Conservation (phyloP, 2,113 vertebrate species). For the Eclectus roratus region DNA sequence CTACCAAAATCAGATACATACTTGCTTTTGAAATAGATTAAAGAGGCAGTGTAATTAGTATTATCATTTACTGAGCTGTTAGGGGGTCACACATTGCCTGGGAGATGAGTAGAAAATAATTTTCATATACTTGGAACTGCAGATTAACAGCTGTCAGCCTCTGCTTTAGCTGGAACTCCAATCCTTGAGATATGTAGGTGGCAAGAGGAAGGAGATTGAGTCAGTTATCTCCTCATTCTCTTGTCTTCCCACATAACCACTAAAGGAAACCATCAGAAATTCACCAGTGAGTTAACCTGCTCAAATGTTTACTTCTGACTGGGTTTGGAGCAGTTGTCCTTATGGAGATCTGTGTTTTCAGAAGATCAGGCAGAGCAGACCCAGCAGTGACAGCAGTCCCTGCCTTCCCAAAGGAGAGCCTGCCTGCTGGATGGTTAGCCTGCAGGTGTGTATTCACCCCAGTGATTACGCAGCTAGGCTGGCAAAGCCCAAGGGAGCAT, state of each 20-base stretch:
- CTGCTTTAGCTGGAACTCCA: background rate
- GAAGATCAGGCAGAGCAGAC: background rate
- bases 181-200: background rate
- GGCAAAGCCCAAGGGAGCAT: background rate
- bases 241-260: background rate
- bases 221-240: background rate
- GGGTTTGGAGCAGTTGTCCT: background rate
- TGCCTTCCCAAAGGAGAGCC: background rate
- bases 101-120: background rate
- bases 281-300: background rate
- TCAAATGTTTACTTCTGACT: background rate
- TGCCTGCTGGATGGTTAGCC: background rate
- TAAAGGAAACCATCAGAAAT: background rate
- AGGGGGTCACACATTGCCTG: background rate
- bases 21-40: background rate
- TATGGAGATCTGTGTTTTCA: background rate
- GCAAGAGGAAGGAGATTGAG: background rate
- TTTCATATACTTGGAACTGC: background rate
- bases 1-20: background rate
- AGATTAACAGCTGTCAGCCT: background rate
- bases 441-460: accelerated
- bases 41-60: background rate
- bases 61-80: background rate
- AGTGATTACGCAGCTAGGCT: background rate
- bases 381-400: background rate